Percentiles rank a stretch among this genome's conserved stretches.
phyloP scores from a whole-genome alignment of 2,888 invertebrate species.

The Megamerina dolium region DNA sequence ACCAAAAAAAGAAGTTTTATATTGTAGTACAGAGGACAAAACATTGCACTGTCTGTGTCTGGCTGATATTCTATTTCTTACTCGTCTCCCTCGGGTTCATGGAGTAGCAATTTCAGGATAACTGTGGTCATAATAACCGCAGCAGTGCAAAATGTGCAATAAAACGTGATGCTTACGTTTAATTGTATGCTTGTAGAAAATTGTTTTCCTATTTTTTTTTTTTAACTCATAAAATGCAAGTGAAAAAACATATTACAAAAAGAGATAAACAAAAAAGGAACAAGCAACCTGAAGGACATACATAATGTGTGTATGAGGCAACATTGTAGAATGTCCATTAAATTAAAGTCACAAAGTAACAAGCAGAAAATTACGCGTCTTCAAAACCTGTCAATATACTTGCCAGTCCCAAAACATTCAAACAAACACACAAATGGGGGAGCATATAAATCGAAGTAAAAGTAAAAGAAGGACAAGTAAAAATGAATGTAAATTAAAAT shows the following conservation, averaged over 20 bases:
- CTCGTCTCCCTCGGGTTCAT: background rate
- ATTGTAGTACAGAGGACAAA: too few species aligned
- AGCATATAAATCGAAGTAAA: too few species aligned
- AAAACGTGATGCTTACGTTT: constrained; percentile 8
- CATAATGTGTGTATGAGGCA: constrained; percentile 6
- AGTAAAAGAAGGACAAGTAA: too few species aligned
- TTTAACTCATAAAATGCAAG: background rate
- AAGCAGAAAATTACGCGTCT: constrained; percentile 39
- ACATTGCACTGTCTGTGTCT: background rate
- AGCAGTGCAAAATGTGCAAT: constrained; percentile 4
- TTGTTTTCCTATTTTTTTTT: background rate
- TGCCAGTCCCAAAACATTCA: too few species aligned
- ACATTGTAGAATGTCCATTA: too few species aligned
- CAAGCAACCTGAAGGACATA: constrained; percentile 3
- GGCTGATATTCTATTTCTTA: background rate
- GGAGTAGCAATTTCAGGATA: background rate
- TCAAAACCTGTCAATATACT: too few species aligned
- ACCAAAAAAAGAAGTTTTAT: too few species aligned
- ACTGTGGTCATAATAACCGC: background rate
- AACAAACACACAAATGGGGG: too few species aligned
- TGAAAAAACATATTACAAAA: background rate
- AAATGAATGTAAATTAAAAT: too few species aligned
- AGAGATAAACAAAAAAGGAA: background rate
- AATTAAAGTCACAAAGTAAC: constrained; percentile 37
- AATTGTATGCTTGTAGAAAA: constrained; percentile 4